Percentiles rank a stretch among this genome's conserved stretches.
phyloP scores from a whole-genome alignment of 2,113 vertebrate genomes.

The Pterocles burchelli region DNA sequence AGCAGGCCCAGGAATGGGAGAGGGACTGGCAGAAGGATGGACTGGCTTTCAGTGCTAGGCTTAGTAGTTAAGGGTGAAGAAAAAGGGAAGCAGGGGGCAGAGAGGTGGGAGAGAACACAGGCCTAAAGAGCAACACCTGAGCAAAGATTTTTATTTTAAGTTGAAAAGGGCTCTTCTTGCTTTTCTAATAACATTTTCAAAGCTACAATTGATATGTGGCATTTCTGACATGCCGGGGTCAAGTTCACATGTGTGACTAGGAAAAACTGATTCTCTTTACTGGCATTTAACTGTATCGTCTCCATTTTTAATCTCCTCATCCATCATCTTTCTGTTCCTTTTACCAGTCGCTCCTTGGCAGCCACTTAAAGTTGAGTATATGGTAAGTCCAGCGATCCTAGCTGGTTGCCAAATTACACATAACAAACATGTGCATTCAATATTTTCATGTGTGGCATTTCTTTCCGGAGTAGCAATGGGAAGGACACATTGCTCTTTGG shows the following conservation, averaged over 20 bases:
- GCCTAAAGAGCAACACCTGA: background rate
- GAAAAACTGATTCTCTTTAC: background rate
- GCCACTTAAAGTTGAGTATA: background rate
- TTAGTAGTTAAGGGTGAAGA: background rate
- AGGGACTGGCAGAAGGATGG: background rate
- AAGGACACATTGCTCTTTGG: background rate
- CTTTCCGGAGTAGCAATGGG: background rate
- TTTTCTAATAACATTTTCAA: background rate
- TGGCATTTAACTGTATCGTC: background rate
- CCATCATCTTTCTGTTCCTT: background rate
- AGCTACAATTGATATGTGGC: background rate
- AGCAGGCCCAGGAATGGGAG: background rate
- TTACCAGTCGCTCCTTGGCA: background rate
- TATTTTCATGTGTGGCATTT: background rate
- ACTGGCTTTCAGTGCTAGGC: background rate
- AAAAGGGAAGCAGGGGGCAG: background rate
- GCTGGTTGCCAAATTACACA: background rate
- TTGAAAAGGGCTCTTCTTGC: background rate
- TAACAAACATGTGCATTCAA: background rate
- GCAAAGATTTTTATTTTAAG: background rate
- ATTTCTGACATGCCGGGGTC: background rate
- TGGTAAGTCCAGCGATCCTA: background rate
- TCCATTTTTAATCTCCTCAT: background rate
- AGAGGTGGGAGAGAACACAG: background rate
- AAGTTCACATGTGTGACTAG: background rate